A percentile compares a stretch with the other conserved stretches of the same genome.
Evolutionary conservation across 2,888 invertebrate species (phyloP).

Genomic region (Drosophila fulvimacula): DNA sequence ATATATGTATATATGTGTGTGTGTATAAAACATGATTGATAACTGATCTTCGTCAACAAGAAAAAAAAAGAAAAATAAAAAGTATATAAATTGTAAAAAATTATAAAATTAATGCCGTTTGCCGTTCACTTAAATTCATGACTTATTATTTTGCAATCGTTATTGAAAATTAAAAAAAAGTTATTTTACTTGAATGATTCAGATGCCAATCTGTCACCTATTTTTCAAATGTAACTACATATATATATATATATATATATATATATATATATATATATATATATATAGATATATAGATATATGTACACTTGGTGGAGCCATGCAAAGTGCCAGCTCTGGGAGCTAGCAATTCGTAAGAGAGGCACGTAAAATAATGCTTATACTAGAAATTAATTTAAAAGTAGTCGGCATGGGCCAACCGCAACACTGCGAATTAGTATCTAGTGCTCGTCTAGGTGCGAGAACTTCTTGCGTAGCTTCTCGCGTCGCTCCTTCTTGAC

Average conservation of each 20-base stretch:
- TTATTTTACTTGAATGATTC: background rate
- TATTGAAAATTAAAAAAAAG: background rate
- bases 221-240: background rate
- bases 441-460: conserved; percentile 90
- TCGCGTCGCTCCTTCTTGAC: conserved; percentile 95
- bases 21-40: background rate
- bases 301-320: conserved; percentile 5
- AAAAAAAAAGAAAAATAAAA: background rate
- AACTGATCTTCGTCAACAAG: conserved; percentile 10
- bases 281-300: no score
- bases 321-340: background rate
- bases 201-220: background rate
- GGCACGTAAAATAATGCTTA: conserved; percentile 25
- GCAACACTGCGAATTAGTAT: background rate
- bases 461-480: conserved; percentile 94
- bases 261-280: no score
- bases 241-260: background rate
- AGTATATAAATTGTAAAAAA: background rate
- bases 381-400: conserved; percentile 40
- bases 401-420: background rate
- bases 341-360: background rate
- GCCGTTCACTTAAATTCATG: background rate
- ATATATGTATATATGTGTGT: background rate
- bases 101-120: background rate
- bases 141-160: no score